Evolutionary conservation across 2,797 vertebrate species (phyloP), one percentile per base, ranked within the genome.

Genomic region (Neopelma chrysocephalum): DNA sequence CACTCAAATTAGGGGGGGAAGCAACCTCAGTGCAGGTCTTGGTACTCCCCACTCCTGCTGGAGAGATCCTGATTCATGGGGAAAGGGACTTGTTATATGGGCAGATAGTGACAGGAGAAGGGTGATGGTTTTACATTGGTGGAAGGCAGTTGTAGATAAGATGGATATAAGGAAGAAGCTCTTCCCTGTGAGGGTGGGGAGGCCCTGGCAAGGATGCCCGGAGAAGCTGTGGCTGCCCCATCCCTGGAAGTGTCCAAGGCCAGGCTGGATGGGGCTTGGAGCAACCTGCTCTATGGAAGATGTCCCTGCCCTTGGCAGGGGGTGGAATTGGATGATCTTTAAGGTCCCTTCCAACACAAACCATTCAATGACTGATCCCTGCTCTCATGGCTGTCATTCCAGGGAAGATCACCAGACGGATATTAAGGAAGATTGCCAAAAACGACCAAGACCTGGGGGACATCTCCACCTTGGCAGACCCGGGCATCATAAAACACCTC

Each of bases 401-500:
- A 99, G 99, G 99, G 53, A 99, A 99, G 98, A 99, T 99, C 93
- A 99, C 99, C 98, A 98, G 99, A 5, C 98, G 99, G 22, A 97
- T 99, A 58, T 97, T 99, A 58, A 98, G 98, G 77, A 99, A 99
- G 97, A 99, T 99, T 54, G 99, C 99, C 90, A 97, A 98, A 43
- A 98, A 99, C 16, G 99, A 99, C 89, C 98, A 88, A 3, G 99
- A 99, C 57, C 94, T 99, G 64, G 99, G 99, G 13, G 99, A 99
- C 88, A 96, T 97, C 60, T 99, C 99, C 77, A 99, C 99, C 18
- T 97, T 99, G 95, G 99, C 99, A 19, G 98, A 99, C 98, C 98
- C 98, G 0, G 97, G 98, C 0, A 98, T 99, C 73, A 98, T 99
- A 64, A 98, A 98, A 62, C 98, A 99, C 36, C 99, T 99, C 72